These are phyloP conservation scores for Typhlomys cinereus DNA, from an alignment of 2,113 vertebrate species.

Conservation along the genomic window DNA sequence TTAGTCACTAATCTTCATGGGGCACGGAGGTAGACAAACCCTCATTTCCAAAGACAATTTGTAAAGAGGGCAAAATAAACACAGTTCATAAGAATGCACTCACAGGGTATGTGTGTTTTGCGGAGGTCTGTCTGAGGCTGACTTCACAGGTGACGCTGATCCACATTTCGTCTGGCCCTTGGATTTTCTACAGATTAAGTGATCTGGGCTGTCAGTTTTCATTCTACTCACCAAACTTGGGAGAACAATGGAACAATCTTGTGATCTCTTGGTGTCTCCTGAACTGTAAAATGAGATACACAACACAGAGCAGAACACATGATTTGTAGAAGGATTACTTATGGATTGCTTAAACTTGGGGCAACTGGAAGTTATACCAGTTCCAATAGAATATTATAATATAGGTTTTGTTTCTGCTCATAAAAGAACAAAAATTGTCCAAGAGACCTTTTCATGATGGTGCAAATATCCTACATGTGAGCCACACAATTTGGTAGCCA, in stretches of 20 bases:
- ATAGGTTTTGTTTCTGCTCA: not conserved
- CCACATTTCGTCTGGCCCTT: conserved; percentile 41
- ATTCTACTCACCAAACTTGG: conserved; percentile 50
- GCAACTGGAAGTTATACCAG: not conserved
- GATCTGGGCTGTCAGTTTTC: conserved; percentile 55
- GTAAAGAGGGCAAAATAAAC: conserved; percentile 68
- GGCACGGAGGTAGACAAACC: conserved; percentile 18
- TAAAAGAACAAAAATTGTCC: not conserved
- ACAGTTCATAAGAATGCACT: conserved; percentile 59
- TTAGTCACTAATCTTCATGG: not conserved
- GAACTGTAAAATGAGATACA: conserved; percentile 59
- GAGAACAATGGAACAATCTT: conserved; percentile 49
- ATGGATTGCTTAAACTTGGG: conserved; percentile 45
- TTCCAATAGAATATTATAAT: not conserved
- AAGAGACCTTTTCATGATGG: not conserved
- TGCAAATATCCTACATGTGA: not conserved
- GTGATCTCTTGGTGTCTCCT: conserved; percentile 53
- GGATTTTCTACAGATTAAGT: conserved; percentile 59
- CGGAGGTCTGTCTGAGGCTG: conserved; percentile 13
- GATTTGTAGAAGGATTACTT: conserved; percentile 12
- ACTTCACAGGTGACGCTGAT: not conserved
- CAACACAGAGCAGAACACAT: conserved; percentile 18
- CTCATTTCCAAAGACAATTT: conserved; percentile 67
- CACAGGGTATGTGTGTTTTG: conserved; percentile 45
- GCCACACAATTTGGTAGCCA: not conserved